Conservation (phyloP, 2,888 invertebrate species). For the Ormyrus pomaceus region DNA sequence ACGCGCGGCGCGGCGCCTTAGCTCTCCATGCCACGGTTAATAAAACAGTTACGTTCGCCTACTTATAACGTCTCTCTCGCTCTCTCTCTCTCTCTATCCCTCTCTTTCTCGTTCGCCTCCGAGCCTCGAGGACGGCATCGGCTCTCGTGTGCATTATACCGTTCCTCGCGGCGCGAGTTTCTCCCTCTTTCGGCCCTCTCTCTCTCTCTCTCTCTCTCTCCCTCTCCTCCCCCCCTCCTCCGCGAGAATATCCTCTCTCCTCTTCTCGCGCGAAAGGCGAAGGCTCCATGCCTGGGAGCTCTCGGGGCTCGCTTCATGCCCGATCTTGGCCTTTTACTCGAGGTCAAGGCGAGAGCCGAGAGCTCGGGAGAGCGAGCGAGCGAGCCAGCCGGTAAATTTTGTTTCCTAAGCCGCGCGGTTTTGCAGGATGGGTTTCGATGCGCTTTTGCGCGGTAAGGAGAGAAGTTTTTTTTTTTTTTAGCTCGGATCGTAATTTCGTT, state of each 20-base stretch:
- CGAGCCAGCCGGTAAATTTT: not conserved
- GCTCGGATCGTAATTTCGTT: not conserved
- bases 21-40: slow-evolving; percentile 69
- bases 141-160: slow-evolving; percentile 44
- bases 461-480: not conserved
- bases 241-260: slow-evolving; percentile 15
- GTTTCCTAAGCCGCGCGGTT: slow-evolving; percentile 3
- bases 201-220: slow-evolving; percentile 5
- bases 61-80: slow-evolving; percentile 64
- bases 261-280: slow-evolving; percentile 10
- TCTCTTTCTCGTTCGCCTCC: not conserved
- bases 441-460: not conserved
- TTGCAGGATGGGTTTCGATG: too few relatives aligned
- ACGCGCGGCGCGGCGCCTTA: slow-evolving; percentile 58
- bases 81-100: slow-evolving; percentile 19
- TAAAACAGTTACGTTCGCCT: slow-evolving; percentile 73
- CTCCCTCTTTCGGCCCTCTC: not conserved
- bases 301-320: not conserved
- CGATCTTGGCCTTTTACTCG: slow-evolving; percentile 57
- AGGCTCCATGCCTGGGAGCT: slow-evolving; percentile 1
- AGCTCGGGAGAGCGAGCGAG: slow-evolving; percentile 9
- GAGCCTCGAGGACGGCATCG: too few relatives aligned
- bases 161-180: slow-evolving; percentile 45
- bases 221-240: not conserved
- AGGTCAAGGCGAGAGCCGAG: slow-evolving; percentile 60